Evolutionary conservation across 2,113 vertebrate species (phyloP).

Genomic region (Paradisaea rubra): DNA sequence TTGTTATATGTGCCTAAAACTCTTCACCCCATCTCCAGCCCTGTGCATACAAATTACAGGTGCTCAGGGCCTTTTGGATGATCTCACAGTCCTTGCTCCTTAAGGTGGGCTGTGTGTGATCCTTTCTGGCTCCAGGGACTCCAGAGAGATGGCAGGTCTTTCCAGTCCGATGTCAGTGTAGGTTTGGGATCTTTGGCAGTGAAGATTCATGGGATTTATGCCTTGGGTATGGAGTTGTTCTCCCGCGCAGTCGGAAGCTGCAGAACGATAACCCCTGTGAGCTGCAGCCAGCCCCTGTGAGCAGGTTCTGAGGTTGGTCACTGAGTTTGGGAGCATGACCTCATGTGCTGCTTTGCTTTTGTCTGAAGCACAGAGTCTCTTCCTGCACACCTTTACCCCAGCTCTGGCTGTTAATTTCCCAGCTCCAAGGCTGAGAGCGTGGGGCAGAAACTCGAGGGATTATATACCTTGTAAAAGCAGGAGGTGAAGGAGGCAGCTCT

Average conservation of each 20-base stretch:
- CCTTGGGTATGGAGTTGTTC: not conserved
- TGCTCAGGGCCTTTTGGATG: not conserved
- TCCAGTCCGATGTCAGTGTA: not conserved
- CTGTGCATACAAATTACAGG: not conserved
- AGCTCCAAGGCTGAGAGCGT: not conserved
- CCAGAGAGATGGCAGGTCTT: not conserved
- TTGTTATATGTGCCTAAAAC: not conserved
- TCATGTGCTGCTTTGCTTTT: not conserved
- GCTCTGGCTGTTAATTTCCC: not conserved
- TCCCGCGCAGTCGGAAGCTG: not conserved
- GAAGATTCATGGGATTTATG: not conserved
- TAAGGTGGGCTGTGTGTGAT: rapidly evolving
- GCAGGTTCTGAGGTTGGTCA: not conserved
- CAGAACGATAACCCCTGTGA: rapidly evolving
- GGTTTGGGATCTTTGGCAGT: not conserved
- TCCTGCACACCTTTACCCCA: not conserved
- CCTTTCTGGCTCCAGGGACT: not conserved
- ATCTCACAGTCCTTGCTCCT: not conserved
- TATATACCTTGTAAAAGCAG: not conserved
- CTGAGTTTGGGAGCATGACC: not conserved
- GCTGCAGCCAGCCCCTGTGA: not conserved
- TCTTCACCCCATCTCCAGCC: not conserved
- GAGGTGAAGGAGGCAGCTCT: not conserved
- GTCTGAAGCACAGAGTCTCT: not conserved
- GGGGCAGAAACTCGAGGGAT: not conserved